Evolutionary conservation across 2,888 invertebrate species (phyloP).

Genomic region (Meganola albula): DNA sequence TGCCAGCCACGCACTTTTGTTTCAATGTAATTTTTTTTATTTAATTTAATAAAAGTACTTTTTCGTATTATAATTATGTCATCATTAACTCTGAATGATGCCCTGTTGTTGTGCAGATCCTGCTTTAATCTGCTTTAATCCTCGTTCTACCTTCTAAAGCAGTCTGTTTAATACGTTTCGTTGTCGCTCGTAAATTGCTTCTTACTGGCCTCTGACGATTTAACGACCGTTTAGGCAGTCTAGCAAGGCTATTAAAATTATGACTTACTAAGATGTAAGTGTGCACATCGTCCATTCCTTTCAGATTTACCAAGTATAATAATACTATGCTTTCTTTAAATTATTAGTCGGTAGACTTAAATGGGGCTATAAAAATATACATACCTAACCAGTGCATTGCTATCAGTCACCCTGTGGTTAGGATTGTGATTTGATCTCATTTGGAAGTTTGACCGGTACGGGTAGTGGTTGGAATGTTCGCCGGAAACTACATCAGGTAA

Average conservation of each 20-base stretch:
- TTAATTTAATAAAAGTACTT: too few relatives aligned
- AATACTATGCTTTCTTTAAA: not conserved
- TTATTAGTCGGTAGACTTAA: too few relatives aligned
- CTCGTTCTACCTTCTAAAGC: constrained; percentile 38
- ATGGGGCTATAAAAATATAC: too few relatives aligned
- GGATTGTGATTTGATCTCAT: constrained; percentile 20
- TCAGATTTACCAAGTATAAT: constrained; percentile 19
- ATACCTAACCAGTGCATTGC: too few relatives aligned
- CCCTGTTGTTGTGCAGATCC: too few relatives aligned
- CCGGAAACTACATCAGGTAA: constrained; percentile 68
- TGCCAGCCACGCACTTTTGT: too few relatives aligned
- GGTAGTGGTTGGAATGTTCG: constrained; percentile 49
- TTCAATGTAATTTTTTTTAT: too few relatives aligned
- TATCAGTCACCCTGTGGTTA: too few relatives aligned
- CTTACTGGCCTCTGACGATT: constrained; percentile 47
- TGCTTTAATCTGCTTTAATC: constrained; percentile 45
- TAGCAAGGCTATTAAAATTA: constrained; percentile 40
- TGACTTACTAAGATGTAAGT: constrained; percentile 28
- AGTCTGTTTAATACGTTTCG: constrained; percentile 51
- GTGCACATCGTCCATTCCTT: constrained; percentile 31
- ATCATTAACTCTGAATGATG: too few relatives aligned
- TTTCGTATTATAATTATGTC: too few relatives aligned
- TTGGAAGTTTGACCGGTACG: constrained; percentile 24
- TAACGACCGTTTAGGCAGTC: constrained; percentile 45
- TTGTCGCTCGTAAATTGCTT: constrained; percentile 53